A percentile compares a stretch with the other conserved stretches of the same genome.
phyloP scores from a whole-genome alignment of 2,888 invertebrate species.

The Cosmorhoe ocellata region DNA sequence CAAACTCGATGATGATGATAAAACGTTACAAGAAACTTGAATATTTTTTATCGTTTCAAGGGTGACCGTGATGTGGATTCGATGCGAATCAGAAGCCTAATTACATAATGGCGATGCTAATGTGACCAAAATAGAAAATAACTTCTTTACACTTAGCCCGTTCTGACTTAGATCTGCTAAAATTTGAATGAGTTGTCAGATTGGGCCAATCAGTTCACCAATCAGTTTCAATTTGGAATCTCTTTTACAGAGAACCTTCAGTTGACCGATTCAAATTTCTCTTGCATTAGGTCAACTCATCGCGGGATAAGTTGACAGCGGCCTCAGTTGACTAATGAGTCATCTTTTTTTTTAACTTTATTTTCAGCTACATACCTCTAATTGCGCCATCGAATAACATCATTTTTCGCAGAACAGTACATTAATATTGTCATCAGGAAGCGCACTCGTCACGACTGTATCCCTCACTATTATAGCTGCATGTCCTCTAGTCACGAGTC shows the following conservation, averaged over 20 bases:
- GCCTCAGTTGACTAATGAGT: no score
- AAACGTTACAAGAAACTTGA: not conserved
- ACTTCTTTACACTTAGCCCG: no score
- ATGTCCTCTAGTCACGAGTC: slow-evolving; percentile 32
- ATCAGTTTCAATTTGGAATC: no score
- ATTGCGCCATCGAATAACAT: not conserved
- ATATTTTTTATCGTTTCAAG: not conserved
- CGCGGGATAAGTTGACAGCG: no score
- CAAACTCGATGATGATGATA: not conserved
- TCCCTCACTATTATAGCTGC: slow-evolving; percentile 24
- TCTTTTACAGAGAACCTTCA: no score
- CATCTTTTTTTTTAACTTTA: not conserved
- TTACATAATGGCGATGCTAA: no score
- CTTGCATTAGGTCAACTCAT: no score
- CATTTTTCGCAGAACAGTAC: not conserved
- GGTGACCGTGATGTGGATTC: slow-evolving; percentile 3
- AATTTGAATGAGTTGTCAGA: no score
- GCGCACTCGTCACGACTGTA: slow-evolving; percentile 27
- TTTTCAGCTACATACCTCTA: not conserved
- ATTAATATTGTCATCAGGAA: slow-evolving; percentile 33
- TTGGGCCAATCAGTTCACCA: no score
- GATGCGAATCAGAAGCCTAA: slow-evolving; percentile 1
- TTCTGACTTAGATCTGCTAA: no score
- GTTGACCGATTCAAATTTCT: no score
- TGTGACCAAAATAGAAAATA: no score